Percentiles rank a stretch among this genome's conserved stretches.
These are phyloP conservation scores for Sphenodon punctatus DNA, from an alignment of 2,797 vertebrate species.

Conservation along the genomic window DNA sequence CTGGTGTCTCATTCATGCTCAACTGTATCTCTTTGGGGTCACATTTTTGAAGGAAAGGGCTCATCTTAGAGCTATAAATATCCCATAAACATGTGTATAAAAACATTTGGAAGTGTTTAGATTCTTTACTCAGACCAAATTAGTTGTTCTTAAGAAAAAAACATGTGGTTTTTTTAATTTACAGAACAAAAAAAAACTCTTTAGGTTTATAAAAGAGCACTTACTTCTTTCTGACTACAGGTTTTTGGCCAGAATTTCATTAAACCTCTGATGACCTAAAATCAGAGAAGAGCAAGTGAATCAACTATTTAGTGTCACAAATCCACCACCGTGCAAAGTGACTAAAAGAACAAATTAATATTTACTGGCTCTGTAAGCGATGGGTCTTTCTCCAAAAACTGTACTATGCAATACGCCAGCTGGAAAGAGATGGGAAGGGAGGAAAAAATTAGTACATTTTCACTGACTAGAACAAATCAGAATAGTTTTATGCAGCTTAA, in stretches of 20 bases:
- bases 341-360: constrained; percentile 35
- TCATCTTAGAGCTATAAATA: neutral
- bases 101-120: neutral
- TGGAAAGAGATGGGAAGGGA: constrained; percentile 71
- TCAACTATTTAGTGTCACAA: neutral
- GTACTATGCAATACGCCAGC: constrained; percentile 99
- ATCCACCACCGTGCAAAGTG: neutral
- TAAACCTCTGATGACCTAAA: constrained; percentile 97
- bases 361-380: constrained; percentile 97
- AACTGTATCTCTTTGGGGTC: too few species aligned
- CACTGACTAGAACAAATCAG: neutral
- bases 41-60: neutral
- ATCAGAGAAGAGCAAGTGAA: constrained; percentile 40
- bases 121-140: too few species aligned
- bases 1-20: too few species aligned
- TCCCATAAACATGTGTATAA: neutral
- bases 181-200: too few species aligned
- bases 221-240: constrained; percentile 99
- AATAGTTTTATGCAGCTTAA: neutral
- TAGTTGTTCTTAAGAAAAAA: too few species aligned
- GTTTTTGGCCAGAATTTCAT: constrained; percentile 99
- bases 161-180: too few species aligned
- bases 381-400: constrained; percentile 99
- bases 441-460: constrained; percentile 36
- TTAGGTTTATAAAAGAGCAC: constrained; percentile 5